Base-by-base conservation (phyloP, 2,113 vertebrate genomes). In the Okapia johnstoni region DNA sequence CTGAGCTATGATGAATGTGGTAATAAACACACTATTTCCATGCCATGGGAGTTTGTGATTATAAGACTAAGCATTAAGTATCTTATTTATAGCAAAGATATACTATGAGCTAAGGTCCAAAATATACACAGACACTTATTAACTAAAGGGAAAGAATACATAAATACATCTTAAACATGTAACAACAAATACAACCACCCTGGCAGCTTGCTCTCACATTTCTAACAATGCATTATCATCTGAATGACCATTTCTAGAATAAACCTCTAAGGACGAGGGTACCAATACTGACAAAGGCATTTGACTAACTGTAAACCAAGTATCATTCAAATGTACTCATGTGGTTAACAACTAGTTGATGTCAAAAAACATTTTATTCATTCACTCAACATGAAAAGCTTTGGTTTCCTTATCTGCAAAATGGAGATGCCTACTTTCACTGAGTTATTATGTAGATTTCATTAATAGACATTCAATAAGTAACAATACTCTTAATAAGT, bases 11-110 rank as follows among this genome's bases (percentile, higher is more conserved):
- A 87, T 87, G 43, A 96, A 96, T 70, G 33, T 88, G 83, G 61
- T 40, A 91, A 83, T 70, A 93, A 94, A 36, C 52, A 77, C 48
- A 88, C 4, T 70, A 93, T 57, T 94, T 89, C 73, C 87, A 96
- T 73, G 46, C 83, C 52, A 93, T 46, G 21, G 48, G 63, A 96
- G 50, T 14, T 15, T 33, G 58, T 79, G 63, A 84, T 88, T 92
- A 4, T 85, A 92, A 95, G 43, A 96, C 60, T 88, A 63, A 79
- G 5, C 52, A 92, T 61, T 61, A 93, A 77, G 15, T 86, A 86
- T 73, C 95, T 96, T 90, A 93, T 88, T 90, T 90, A 93, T 84
- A 58, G 46, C 55, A 93, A 96, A 96, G 61, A 88, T 58, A 70
- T 6, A 77, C 46, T 95, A 52, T 79, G 66, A 97, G 33, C 40